A percentile compares a stretch with the other conserved stretches of the same genome.
phyloP scores from a whole-genome alignment of 2,113 vertebrate species.

The Clarias macrocephalus region DNA sequence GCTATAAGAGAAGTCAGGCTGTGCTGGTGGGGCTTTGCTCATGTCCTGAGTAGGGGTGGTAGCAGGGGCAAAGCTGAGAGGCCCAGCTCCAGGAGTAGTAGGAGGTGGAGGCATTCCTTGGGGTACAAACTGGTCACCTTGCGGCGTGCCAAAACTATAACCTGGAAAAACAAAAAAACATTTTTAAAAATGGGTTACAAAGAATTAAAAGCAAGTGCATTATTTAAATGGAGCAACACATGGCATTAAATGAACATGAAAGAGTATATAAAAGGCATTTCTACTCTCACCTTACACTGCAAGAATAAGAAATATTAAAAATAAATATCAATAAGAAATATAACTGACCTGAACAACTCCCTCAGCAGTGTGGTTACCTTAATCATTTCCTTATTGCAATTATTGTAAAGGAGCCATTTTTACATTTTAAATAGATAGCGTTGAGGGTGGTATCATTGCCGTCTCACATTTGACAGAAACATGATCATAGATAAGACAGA shows the following conservation, averaged over 20 bases:
- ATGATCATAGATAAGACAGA: neutral
- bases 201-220: neutral
- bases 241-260: neutral
- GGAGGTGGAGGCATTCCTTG: conserved; percentile 91
- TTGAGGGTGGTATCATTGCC: neutral
- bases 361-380: neutral
- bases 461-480: neutral
- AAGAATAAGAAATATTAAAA: neutral
- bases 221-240: neutral
- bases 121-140: conserved; percentile 92
- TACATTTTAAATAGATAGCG: neutral
- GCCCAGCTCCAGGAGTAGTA: conserved; percentile 87
- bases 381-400: neutral
- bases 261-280: neutral
- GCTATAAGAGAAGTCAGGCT: conserved; percentile 94
- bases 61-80: conserved; percentile 91
- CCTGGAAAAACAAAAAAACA: conserved; percentile 68
- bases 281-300: neutral
- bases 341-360: neutral
- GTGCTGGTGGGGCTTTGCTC: conserved; percentile 93
- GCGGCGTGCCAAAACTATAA: conserved; percentile 92
- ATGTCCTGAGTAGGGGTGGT: conserved; percentile 96
- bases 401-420: neutral
- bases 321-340: neutral
- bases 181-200: neutral